Evolutionary conservation across 2,888 invertebrate species (phyloP).

Genomic region (Spodoptera exigua): DNA sequence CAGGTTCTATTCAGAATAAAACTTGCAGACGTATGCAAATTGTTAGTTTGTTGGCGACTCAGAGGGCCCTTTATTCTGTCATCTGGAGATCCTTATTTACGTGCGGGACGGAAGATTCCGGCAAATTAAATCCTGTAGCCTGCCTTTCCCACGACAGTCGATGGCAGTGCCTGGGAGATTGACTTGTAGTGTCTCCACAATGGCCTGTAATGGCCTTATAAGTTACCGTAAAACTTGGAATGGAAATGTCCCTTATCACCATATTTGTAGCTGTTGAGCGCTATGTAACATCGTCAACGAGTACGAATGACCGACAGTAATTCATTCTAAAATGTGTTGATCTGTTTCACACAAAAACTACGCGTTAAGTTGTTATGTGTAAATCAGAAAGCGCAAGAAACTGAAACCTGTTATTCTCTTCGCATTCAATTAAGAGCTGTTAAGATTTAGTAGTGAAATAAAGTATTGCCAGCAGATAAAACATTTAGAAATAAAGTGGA

Average conservation of each 20-base stretch:
- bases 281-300: constrained; percentile 19
- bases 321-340: constrained; percentile 28
- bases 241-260: constrained; percentile 31
- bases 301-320: constrained; percentile 29
- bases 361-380: constrained; percentile 12
- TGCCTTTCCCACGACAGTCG: constrained; percentile 34
- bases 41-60: constrained; percentile 4
- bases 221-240: constrained; percentile 26
- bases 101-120: constrained; percentile 16
- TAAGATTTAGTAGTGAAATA: constrained; percentile 20
- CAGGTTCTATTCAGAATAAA: constrained; percentile 4
- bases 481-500: constrained; percentile 1
- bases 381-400: constrained; percentile 31
- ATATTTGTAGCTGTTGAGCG: constrained; percentile 16
- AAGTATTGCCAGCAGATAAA: constrained; percentile 14
- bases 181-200: constrained; percentile 40
- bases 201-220: constrained; percentile 48
- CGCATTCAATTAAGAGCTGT: constrained; percentile 21
- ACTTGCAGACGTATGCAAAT: constrained; percentile 10
- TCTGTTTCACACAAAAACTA: constrained; percentile 17
- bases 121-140: constrained; percentile 36
- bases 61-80: constrained; percentile 38
- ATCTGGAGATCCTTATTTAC: constrained; percentile 18
- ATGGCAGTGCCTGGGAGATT: constrained; percentile 33
- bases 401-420: constrained; percentile 24